These are phyloP conservation scores for Galagoides demidoff DNA, from an alignment of 2,797 vertebrate species.

Conservation along the genomic window DNA sequence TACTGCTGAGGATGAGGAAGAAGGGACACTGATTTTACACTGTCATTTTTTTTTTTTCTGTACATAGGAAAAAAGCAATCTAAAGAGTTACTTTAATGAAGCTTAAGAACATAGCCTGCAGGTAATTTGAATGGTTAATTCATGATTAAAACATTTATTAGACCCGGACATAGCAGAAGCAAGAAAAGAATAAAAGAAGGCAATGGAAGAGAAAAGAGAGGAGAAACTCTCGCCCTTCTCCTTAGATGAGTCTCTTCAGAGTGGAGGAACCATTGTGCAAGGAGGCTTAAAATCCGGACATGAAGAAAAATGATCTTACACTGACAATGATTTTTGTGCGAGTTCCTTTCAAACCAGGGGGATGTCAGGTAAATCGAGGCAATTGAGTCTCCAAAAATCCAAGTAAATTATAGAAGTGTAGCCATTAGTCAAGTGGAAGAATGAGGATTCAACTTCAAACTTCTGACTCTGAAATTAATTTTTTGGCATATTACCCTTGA, in stretches of 20 bases:
- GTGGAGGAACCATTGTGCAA: not conserved
- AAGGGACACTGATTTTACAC: not conserved
- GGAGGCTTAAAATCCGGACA: not conserved
- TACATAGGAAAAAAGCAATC: not conserved
- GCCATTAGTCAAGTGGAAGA: not conserved
- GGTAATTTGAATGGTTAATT: not conserved
- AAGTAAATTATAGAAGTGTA: slow-evolving; percentile 14
- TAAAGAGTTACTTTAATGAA: slow-evolving; percentile 5
- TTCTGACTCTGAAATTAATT: not conserved
- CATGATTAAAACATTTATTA: not conserved
- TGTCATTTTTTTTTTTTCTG: not conserved
- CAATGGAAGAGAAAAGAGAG: not conserved
- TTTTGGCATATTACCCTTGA: not conserved
- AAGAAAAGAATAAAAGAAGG: not conserved
- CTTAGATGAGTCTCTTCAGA: not conserved
- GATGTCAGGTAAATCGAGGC: not conserved
- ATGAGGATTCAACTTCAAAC: not conserved
- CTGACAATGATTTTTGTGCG: not conserved
- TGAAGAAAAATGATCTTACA: not conserved
- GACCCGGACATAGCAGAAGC: not conserved
- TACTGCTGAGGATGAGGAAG: not conserved
- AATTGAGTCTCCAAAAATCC: not conserved
- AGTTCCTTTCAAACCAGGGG: not conserved
- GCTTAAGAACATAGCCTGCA: not conserved
- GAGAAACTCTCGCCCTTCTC: not conserved